A percentile compares a stretch with the other conserved stretches of the same genome.
Evolutionary conservation across 2,797 vertebrate genomes (phyloP).

Genomic region (Falco novaeseelandiae): DNA sequence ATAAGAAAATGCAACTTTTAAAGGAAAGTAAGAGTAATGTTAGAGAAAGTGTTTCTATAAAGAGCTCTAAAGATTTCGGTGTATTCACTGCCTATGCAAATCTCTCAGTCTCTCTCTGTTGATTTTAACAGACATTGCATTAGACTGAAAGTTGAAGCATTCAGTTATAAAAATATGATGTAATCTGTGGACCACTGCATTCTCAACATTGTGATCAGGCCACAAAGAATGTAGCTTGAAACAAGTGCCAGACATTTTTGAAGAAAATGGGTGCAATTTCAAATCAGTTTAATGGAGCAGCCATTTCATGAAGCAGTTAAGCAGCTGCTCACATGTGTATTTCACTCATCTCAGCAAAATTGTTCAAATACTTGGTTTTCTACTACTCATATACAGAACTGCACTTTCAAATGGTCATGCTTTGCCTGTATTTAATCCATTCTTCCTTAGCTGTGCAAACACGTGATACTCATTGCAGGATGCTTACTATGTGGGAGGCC

Average conservation of each 20-base stretch:
- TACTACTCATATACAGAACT: neutral
- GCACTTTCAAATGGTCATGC: neutral
- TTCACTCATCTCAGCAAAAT: neutral
- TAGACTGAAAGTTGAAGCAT: neutral
- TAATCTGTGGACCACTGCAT: neutral
- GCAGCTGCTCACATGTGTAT: neutral
- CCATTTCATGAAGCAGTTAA: neutral
- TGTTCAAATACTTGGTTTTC: neutral
- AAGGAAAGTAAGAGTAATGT: neutral
- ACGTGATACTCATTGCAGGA: fast-evolving
- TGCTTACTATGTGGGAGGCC: neutral
- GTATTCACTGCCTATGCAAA: neutral
- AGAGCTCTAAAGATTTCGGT: neutral
- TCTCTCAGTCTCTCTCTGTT: neutral
- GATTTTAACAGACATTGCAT: neutral
- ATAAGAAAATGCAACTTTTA: neutral
- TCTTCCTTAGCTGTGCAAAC: neutral
- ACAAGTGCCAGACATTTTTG: neutral
- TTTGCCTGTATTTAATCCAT: neutral
- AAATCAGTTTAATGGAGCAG: neutral
- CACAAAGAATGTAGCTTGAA: neutral
- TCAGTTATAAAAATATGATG: neutral
- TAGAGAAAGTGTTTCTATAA: neutral
- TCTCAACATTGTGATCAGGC: neutral
- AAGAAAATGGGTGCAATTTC: neutral